Evolutionary conservation across 2,888 invertebrate genomes (phyloP).

Genomic region (Aleiodes testaceus): DNA sequence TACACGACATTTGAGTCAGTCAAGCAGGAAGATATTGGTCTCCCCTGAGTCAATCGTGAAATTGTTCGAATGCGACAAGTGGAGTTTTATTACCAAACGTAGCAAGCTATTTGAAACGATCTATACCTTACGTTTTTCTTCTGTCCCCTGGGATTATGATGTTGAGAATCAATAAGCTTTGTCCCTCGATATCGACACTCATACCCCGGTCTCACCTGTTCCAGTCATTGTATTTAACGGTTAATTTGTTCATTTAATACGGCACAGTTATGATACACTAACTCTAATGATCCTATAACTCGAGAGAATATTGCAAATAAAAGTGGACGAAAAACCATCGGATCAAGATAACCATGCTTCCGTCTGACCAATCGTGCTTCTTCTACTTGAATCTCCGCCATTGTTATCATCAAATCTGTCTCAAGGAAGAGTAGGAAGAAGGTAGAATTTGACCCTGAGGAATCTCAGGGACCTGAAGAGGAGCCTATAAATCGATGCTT

Average conservation of each 20-base stretch:
- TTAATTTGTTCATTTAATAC: constrained; percentile 13
- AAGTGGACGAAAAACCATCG: background rate
- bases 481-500: constrained; percentile 15
- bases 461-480: background rate
- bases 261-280: background rate
- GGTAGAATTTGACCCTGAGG: too few relatives aligned
- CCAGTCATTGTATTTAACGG: background rate
- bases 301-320: background rate
- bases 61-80: constrained; percentile 34
- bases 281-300: constrained; percentile 11
- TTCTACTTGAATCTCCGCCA: too few relatives aligned
- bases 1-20: constrained; percentile 32
- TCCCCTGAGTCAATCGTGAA: constrained; percentile 28
- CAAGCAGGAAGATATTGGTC: constrained; percentile 25
- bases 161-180: constrained; percentile 24
- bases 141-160: constrained; percentile 5
- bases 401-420: too few relatives aligned
- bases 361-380: too few relatives aligned
- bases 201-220: constrained; percentile 2
- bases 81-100: constrained; percentile 32
- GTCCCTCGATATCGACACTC: constrained; percentile 2
- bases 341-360: background rate
- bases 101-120: background rate
- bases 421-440: too few relatives aligned
- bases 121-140: background rate